These are phyloP conservation scores for Oreortyx pictus DNA, from an alignment of 2,797 vertebrate species.

Conservation along the genomic window DNA sequence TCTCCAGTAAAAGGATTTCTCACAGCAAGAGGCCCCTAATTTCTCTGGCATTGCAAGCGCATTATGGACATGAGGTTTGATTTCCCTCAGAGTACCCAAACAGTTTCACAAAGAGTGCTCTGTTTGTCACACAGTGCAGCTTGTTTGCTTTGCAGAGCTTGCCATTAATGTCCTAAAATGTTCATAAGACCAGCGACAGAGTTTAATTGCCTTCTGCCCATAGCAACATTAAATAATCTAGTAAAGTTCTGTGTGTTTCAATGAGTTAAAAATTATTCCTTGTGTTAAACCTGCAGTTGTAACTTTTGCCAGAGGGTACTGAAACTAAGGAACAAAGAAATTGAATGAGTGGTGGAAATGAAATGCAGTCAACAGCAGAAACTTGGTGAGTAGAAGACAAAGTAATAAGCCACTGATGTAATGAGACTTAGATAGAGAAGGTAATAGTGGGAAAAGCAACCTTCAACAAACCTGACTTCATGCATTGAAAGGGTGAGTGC, in stretches of 20 bases:
- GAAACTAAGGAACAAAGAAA: background rate
- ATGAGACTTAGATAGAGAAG: background rate
- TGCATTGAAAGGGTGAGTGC: background rate
- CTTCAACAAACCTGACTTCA: background rate
- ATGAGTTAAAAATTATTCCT: background rate
- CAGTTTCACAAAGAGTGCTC: background rate
- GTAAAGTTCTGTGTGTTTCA: background rate
- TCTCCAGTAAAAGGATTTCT: background rate
- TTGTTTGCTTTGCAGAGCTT: background rate
- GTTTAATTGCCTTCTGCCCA: background rate
- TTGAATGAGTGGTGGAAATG: background rate
- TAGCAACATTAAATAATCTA: background rate
- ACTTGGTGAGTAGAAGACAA: background rate
- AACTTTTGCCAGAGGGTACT: background rate
- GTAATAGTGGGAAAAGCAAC: background rate
- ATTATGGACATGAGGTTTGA: background rate
- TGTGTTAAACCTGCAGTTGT: background rate
- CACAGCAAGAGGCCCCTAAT: background rate
- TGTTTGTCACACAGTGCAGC: background rate
- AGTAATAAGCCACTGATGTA: background rate
- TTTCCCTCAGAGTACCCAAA: background rate
- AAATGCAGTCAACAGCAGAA: background rate
- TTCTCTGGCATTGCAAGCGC: background rate
- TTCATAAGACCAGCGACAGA: background rate
- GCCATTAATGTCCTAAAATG: background rate